phyloP scores from a whole-genome alignment of 2,888 invertebrate species.

The Phengaris alcon region DNA sequence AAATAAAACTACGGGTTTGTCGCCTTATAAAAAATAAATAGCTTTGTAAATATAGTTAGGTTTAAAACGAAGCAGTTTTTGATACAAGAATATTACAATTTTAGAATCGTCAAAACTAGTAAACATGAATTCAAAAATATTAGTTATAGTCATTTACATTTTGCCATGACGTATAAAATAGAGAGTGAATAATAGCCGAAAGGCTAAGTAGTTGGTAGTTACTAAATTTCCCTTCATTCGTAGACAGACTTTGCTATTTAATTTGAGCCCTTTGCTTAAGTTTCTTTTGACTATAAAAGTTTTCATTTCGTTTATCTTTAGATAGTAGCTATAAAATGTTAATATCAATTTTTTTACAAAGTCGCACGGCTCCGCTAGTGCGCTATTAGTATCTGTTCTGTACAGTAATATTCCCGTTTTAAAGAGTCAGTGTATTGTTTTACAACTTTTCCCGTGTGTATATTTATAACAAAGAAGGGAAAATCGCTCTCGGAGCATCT shows the following conservation, averaged over 20 bases:
- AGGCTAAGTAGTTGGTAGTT: not conserved
- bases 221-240: not conserved
- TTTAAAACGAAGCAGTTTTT: too few relatives aligned
- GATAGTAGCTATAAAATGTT: constrained; percentile 6
- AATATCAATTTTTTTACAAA: constrained; percentile 19
- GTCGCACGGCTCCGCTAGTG: constrained; percentile 16
- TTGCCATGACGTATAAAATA: too few relatives aligned
- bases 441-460: constrained; percentile 48
- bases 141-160: too few relatives aligned
- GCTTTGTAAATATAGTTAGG: not conserved
- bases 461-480: constrained; percentile 53
- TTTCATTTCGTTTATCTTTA: not conserved
- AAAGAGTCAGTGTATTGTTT: constrained; percentile 33
- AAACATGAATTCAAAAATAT: too few relatives aligned
- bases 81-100: too few relatives aligned
- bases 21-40: not conserved
- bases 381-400: constrained; percentile 7
- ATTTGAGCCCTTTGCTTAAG: constrained; percentile 6
- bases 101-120: too few relatives aligned
- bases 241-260: constrained; percentile 8
- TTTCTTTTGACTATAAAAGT: constrained; percentile 12
- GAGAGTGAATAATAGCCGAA: too few relatives aligned
- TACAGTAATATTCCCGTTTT: constrained; percentile 25
- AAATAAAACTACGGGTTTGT: not conserved
- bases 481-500: constrained; percentile 37